Percentiles rank a stretch among this genome's conserved stretches.
These are phyloP conservation scores for Cichlasoma orientale DNA, from an alignment of 2,797 vertebrate species.

Conservation along the genomic window DNA sequence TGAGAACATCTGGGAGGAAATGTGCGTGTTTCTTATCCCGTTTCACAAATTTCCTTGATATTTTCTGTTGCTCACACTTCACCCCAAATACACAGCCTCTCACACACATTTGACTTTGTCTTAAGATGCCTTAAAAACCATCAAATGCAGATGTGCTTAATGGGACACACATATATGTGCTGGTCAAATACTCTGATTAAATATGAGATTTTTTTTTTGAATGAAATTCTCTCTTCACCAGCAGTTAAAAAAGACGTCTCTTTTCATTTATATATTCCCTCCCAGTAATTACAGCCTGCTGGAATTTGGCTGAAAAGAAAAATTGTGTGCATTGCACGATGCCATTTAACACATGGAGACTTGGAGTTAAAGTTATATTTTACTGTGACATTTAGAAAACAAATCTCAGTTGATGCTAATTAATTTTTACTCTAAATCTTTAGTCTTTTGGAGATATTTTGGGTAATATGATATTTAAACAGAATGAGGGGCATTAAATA, in stretches of 20 bases:
- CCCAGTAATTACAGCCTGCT: slow-evolving; percentile 61
- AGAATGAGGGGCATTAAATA: slow-evolving; percentile 3
- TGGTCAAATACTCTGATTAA: slow-evolving; percentile 22
- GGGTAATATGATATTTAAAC: slow-evolving; percentile 11
- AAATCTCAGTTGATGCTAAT: slow-evolving; percentile 13
- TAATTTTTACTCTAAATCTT: background rate
- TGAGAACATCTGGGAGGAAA: slow-evolving; percentile 48
- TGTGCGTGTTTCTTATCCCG: slow-evolving; percentile 33
- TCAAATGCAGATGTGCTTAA: slow-evolving; percentile 36
- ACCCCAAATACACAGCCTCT: background rate
- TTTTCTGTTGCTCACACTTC: slow-evolving; percentile 39
- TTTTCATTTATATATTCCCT: slow-evolving; percentile 55
- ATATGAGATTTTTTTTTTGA: slow-evolving; percentile 19
- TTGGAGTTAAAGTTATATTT: slow-evolving; percentile 26
- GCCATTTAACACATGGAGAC: slow-evolving; percentile 46
- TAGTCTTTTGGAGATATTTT: slow-evolving; percentile 10
- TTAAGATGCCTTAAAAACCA: slow-evolving; percentile 25
- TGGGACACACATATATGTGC: slow-evolving; percentile 11
- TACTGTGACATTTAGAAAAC: slow-evolving; percentile 23
- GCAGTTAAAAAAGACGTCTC: slow-evolving; percentile 35
- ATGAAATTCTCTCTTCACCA: slow-evolving; percentile 26
- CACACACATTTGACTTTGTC: slow-evolving; percentile 26
- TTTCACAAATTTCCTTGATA: slow-evolving; percentile 32
- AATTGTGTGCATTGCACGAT: slow-evolving; percentile 59
- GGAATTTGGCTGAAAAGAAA: slow-evolving; percentile 70